Evolutionary conservation across 2,113 vertebrate genomes (phyloP).

Genomic region (Lepus europaeus): DNA sequence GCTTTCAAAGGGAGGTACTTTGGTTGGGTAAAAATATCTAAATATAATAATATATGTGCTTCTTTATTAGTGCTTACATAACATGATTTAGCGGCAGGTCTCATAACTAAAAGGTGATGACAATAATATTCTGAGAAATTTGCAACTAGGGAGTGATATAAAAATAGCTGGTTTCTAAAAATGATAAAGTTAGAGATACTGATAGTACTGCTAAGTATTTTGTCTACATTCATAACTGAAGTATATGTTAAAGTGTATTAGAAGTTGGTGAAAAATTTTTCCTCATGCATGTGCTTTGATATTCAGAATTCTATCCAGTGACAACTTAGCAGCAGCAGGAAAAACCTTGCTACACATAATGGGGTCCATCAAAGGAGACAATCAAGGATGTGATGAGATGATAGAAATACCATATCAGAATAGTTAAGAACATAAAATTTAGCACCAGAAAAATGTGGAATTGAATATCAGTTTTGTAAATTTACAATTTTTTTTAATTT

Average conservation of each 20-base stretch:
- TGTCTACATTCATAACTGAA: not conserved
- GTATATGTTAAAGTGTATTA: not conserved
- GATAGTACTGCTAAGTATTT: not conserved
- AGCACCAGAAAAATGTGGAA: constrained; percentile 29
- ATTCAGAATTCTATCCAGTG: not conserved
- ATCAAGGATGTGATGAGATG: not conserved
- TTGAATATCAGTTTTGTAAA: not conserved
- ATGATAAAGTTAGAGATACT: not conserved
- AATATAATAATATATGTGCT: not conserved
- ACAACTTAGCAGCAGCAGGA: not conserved
- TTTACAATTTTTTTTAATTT: not conserved
- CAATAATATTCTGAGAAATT: constrained; percentile 38
- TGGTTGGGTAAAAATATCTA: not conserved
- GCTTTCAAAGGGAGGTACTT: constrained; percentile 32
- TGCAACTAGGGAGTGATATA: not conserved
- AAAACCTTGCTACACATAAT: not conserved
- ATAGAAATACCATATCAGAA: not conserved
- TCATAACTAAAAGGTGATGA: not conserved
- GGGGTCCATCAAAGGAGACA: not conserved
- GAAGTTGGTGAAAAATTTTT: constrained; percentile 32
- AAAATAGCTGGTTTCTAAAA: constrained; percentile 18
- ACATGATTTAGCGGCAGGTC: not conserved
- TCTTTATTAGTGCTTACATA: not conserved
- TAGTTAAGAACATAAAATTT: constrained; percentile 26
- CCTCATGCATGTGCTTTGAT: not conserved